Percentiles rank a stretch among this genome's conserved stretches.
phyloP scores from a whole-genome alignment of 2,888 invertebrate species.

The Cataglyphis albicans region DNA sequence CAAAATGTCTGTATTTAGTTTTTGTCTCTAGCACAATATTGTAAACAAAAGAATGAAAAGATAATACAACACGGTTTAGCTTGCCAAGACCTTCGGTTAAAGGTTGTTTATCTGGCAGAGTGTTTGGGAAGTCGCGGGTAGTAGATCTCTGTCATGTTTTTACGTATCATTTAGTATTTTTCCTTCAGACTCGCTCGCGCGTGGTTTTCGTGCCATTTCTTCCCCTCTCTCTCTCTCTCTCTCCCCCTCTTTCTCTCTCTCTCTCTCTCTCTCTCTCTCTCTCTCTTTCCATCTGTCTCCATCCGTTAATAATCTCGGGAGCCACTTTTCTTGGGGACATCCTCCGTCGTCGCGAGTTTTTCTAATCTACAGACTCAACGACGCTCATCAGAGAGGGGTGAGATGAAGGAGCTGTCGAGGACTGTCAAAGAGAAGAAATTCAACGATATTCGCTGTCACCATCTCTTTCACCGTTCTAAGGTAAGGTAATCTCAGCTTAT shows the following conservation, averaged over 20 bases:
- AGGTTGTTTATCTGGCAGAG: background rate
- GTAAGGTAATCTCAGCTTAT: slow-evolving; percentile 33
- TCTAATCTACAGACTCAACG: slow-evolving; percentile 42
- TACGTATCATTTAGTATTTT: background rate
- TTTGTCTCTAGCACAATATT: background rate
- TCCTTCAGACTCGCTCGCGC: background rate
- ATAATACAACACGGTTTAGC: background rate
- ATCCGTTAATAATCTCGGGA: slow-evolving; percentile 52
- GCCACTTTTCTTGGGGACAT: slow-evolving; percentile 30
- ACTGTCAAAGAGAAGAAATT: slow-evolving; percentile 42
- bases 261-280: slow-evolving; percentile 14
- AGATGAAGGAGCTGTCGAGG: background rate
- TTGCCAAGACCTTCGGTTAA: background rate
- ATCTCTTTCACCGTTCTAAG: slow-evolving; percentile 23
- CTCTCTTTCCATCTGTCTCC: slow-evolving; percentile 9
- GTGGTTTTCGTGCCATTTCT: background rate
- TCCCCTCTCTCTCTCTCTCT: background rate
- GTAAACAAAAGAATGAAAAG: background rate
- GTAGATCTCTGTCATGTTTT: slow-evolving; percentile 3
- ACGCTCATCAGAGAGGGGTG: background rate
- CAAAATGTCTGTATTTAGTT: background rate
- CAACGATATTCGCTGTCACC: slow-evolving; percentile 60
- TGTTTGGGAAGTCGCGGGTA: background rate
- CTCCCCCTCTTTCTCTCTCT: background rate
- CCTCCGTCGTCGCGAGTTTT: slow-evolving; percentile 20